A percentile compares a stretch with the other conserved stretches of the same genome.
These are phyloP conservation scores for Caenorhabditis sulstoni DNA, from an alignment of 2,888 invertebrate genomes.

Conservation along the genomic window DNA sequence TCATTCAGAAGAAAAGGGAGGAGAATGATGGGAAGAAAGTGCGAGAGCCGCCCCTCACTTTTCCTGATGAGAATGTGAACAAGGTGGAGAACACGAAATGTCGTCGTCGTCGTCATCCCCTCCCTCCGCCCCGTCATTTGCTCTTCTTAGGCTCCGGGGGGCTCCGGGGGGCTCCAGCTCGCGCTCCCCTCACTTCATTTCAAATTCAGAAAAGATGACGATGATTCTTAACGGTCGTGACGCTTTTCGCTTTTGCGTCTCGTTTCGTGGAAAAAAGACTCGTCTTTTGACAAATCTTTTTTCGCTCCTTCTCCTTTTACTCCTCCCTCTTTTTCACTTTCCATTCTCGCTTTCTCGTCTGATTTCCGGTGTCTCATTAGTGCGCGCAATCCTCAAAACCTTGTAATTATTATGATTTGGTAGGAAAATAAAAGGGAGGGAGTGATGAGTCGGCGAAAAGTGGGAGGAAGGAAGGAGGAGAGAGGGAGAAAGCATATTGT, in stretches of 20 bases:
- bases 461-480: background rate
- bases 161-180: background rate
- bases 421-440: background rate
- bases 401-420: background rate
- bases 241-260: constrained; percentile 3
- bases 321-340: background rate
- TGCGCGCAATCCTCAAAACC: background rate
- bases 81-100: background rate
- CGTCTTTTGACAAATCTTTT: background rate
- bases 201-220: constrained; percentile 57
- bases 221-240: constrained; percentile 41
- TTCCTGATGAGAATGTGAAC: background rate
- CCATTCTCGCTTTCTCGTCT: background rate
- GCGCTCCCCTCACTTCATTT: constrained; percentile 26
- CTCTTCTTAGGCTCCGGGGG: background rate
- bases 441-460: too few relatives aligned
- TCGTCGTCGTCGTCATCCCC: too few relatives aligned
- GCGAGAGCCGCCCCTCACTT: background rate
- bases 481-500: background rate
- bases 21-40: background rate
- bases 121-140: too few relatives aligned
- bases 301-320: background rate
- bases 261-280: background rate
- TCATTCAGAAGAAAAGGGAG: constrained; percentile 1
- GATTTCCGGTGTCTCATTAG: background rate